phyloP scores from a whole-genome alignment of 2,113 vertebrate genomes.

The Paradoxurus hermaphroditus region DNA sequence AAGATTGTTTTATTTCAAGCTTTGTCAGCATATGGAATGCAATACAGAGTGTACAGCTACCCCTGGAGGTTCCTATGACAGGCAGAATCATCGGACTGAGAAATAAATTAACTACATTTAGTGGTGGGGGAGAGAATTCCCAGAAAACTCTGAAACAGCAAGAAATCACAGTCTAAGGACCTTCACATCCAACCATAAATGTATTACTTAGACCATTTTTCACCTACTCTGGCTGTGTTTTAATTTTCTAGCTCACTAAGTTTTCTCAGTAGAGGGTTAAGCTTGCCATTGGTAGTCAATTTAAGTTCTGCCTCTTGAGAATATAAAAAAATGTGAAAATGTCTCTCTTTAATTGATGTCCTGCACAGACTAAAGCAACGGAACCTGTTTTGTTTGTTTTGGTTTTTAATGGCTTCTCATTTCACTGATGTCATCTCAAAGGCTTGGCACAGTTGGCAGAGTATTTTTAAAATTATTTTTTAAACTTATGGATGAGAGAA shows the following conservation, averaged over 20 bases:
- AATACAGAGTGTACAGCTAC: not conserved
- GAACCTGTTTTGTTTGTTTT: not conserved
- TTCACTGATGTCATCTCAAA: not conserved
- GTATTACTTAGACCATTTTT: constrained; percentile 11
- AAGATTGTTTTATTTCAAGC: not conserved
- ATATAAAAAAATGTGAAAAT: not conserved
- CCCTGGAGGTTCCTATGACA: not conserved
- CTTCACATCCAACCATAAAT: not conserved
- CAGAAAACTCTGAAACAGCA: constrained; percentile 27
- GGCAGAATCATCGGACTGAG: not conserved
- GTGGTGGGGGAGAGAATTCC: not conserved
- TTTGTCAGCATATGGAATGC: not conserved
- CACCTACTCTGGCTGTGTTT: not conserved
- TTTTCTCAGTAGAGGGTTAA: constrained; percentile 12
- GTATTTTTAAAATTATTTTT: not conserved
- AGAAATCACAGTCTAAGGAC: not conserved
- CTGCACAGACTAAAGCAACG: not conserved
- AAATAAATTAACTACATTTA: constrained; percentile 2
- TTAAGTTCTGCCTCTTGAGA: constrained; percentile 24
- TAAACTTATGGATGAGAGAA: not conserved
- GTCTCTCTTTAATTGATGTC: constrained; percentile 44
- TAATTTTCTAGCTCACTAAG: constrained; percentile 42
- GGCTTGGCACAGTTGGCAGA: not conserved
- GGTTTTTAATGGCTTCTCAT: not conserved
- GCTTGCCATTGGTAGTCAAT: not conserved